Percentiles rank a stretch among this genome's conserved stretches.
These are phyloP conservation scores for Listrodromus nycthemerus DNA, from an alignment of 2,888 invertebrate species.

Conservation along the genomic window DNA sequence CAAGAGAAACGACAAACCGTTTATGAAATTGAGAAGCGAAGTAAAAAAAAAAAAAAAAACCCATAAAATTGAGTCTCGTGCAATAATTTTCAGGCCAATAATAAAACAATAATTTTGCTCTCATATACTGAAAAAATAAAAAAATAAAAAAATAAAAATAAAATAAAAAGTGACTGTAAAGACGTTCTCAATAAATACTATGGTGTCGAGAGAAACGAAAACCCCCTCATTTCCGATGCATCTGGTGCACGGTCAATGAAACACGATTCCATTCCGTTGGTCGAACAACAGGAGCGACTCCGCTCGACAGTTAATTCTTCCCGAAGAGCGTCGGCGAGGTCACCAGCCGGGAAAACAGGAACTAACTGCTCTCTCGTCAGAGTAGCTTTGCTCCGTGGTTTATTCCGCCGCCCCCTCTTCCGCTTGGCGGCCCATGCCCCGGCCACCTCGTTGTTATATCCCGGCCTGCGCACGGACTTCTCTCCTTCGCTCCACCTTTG, in stretches of 20 bases:
- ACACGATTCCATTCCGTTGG: constrained; percentile 7
- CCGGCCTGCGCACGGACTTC: constrained; percentile 21
- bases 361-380: constrained; percentile 45
- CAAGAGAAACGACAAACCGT: too few relatives aligned
- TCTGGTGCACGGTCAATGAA: not conserved
- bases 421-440: not conserved
- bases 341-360: constrained; percentile 58
- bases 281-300: not conserved
- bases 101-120: too few relatives aligned
- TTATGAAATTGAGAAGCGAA: too few relatives aligned
- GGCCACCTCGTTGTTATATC: constrained; percentile 36
- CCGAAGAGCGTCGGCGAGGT: constrained; percentile 24
- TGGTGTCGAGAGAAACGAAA: too few relatives aligned
- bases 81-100: too few relatives aligned
- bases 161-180: too few relatives aligned
- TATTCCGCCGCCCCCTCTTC: constrained; percentile 57
- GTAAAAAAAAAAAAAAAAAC: too few relatives aligned
- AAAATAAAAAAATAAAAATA: too few relatives aligned
- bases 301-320: constrained; percentile 25
- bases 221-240: too few relatives aligned
- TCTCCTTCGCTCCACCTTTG: constrained; percentile 40
- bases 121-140: too few relatives aligned
- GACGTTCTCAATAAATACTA: too few relatives aligned
- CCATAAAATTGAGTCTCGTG: too few relatives aligned
- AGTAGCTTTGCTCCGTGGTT: constrained; percentile 60